Percentiles rank a stretch among this genome's conserved stretches.
These are phyloP conservation scores for Anolis carolinensis DNA, from an alignment of 2,113 vertebrate species.

Conservation along the genomic window DNA sequence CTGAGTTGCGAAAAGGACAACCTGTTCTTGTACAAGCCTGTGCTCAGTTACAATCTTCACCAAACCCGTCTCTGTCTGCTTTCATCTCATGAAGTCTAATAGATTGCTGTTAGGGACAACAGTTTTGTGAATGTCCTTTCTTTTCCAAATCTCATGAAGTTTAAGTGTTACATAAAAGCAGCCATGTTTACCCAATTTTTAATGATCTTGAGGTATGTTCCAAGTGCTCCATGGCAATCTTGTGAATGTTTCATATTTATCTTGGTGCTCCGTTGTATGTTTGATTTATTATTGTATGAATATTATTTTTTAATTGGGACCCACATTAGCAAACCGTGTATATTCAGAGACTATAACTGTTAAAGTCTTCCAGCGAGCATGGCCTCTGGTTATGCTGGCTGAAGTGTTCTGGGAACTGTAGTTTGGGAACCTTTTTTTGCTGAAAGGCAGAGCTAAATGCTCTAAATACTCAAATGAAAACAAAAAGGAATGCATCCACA, in stretches of 20 bases:
- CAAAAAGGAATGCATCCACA: no score
- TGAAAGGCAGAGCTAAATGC: no score
- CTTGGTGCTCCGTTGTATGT: no score
- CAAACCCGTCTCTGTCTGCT: background rate
- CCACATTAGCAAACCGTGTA: no score
- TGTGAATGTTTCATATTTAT: background rate
- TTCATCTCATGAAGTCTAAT: background rate
- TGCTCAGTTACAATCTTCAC: background rate
- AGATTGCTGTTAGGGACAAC: no score
- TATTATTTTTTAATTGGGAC: no score
- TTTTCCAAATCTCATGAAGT: background rate
- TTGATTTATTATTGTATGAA: no score
- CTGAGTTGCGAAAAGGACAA: background rate
- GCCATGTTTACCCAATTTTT: background rate
- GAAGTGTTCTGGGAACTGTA: background rate
- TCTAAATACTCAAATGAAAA: no score
- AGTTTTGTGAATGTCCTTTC: no score
- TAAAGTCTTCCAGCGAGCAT: background rate
- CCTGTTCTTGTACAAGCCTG: background rate
- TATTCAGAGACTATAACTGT: no score
- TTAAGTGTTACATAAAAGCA: background rate
- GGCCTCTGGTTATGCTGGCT: background rate
- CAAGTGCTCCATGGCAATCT: background rate
- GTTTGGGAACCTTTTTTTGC: no score
- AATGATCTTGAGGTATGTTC: background rate